Evolutionary conservation across 2,113 vertebrate genomes (phyloP).

Genomic region (Gracilinanus agilis): DNA sequence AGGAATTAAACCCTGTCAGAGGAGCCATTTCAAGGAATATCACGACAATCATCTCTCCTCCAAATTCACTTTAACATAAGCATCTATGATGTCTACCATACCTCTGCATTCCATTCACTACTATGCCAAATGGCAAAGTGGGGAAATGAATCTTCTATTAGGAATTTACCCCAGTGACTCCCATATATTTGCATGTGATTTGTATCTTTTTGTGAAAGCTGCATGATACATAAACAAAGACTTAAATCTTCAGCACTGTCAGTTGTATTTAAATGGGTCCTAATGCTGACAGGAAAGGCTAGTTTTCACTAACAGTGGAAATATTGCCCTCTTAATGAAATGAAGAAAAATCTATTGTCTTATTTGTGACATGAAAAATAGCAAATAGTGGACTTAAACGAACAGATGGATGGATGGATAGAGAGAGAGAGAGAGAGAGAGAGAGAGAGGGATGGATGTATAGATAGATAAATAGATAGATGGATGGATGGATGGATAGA

Average conservation of each 20-base stretch:
- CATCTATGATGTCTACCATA: neutral
- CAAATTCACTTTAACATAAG: neutral
- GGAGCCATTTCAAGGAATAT: conserved; percentile 39
- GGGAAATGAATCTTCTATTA: conserved; percentile 9
- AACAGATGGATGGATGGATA: too few relatives aligned
- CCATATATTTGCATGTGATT: conserved; percentile 35
- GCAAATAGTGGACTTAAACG: conserved; percentile 16
- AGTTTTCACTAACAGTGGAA: conserved; percentile 25
- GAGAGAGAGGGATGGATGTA: too few relatives aligned
- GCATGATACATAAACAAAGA: conserved; percentile 30
- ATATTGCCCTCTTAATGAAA: conserved; percentile 5
- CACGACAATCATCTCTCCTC: neutral
- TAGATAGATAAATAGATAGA: too few relatives aligned
- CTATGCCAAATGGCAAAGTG: conserved; percentile 13
- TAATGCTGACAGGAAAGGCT: neutral
- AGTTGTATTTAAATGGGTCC: conserved; percentile 11
- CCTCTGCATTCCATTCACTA: conserved; percentile 23
- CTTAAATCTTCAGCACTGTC: conserved; percentile 22
- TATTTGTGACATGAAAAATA: neutral
- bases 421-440: too few relatives aligned
- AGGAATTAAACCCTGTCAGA: neutral
- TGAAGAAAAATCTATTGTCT: conserved; percentile 11
- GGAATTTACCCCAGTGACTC: neutral
- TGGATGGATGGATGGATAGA: too few relatives aligned
- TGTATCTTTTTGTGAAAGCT: conserved; percentile 34